Evolutionary conservation across 2,888 invertebrate species (phyloP), one percentile per base, ranked within the genome.

Genomic region (Lasioglossum malachurum): DNA sequence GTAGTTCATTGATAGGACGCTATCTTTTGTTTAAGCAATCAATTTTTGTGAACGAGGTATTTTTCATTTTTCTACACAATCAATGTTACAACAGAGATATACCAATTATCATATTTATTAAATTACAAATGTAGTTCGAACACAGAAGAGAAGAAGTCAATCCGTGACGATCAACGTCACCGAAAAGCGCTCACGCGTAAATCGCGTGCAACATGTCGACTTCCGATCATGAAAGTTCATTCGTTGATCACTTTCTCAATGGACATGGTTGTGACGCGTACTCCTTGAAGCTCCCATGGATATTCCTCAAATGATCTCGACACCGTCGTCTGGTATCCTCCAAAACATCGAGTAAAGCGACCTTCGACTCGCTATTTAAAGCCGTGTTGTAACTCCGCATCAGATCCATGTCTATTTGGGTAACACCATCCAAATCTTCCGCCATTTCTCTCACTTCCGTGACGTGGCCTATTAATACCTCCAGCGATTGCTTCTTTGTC

Each of bases 181-280:
- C 69, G 75, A 38, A 23, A 53, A 64, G 27, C n/a, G 60, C 16
- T 44, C 23, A 53, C 80, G 76, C 49, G 41, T 41, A 27, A 27
- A 53, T 78, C 44, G 31, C 19, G 57, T 27, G n/a, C 53, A 38
- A 35, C 38, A 46, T 53, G 14, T 44, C 67, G 8, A 27, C 14
- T 57, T n/a, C 16, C n/a, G 19, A n/a, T 10, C 31, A 16, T 35
- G 10, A 67, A 44, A 73, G 8, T 67, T 53, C 14, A 31, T 44
- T 60, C 12, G 16, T 77, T 12, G 2, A 35, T 88, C 85, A 92
- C 79, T 92, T 91, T 5, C 82, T 84, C 38, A 86, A 74, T 1
- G 94, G 93, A 86, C 94, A 94, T 38, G 93, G 93, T 77, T 92
- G 79, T 7, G 89, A 83, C 2, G 87, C 90, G 79, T 93, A 92